phyloP scores from a whole-genome alignment of 2,113 vertebrate species.

The Brachionichthys hirsutus region DNA sequence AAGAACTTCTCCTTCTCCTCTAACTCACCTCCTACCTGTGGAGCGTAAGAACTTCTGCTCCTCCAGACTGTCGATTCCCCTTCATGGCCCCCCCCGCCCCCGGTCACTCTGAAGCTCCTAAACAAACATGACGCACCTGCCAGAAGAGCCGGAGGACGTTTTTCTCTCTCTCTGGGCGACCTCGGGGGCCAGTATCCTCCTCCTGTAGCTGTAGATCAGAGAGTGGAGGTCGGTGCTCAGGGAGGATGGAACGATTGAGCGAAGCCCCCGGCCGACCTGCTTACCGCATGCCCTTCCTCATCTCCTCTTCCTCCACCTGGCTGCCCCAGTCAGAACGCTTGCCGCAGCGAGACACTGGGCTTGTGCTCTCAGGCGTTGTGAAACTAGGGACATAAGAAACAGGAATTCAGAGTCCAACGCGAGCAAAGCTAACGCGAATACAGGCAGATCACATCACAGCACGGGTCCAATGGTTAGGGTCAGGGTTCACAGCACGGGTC shows the following conservation, averaged over 20 bases:
- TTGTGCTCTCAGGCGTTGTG: constrained; percentile 89
- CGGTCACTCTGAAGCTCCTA: background rate
- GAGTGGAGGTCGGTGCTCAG: background rate
- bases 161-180: constrained; percentile 82
- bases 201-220: constrained; percentile 84
- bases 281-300: constrained; percentile 87
- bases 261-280: too few relatives aligned
- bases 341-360: constrained; percentile 77
- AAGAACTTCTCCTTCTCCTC: too few relatives aligned
- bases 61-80: too few relatives aligned
- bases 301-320: constrained; percentile 89
- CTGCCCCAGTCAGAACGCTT: constrained; percentile 84
- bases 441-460: too few relatives aligned
- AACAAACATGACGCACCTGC: constrained; percentile 82
- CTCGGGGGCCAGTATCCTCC: constrained; percentile 88
- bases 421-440: too few relatives aligned
- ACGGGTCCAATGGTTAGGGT: too few relatives aligned
- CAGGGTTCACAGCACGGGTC: too few relatives aligned
- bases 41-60: too few relatives aligned
- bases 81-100: too few relatives aligned
- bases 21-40: too few relatives aligned
- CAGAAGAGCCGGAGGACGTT: constrained; percentile 88
- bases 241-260: too few relatives aligned
- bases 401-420: too few relatives aligned
- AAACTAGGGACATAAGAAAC: constrained; percentile 84